Percentiles rank a stretch among this genome's conserved stretches.
Evolutionary conservation across 1,140 invertebrate species (phyloP).

Genomic region (Macrobrachium nipponense): DNA sequence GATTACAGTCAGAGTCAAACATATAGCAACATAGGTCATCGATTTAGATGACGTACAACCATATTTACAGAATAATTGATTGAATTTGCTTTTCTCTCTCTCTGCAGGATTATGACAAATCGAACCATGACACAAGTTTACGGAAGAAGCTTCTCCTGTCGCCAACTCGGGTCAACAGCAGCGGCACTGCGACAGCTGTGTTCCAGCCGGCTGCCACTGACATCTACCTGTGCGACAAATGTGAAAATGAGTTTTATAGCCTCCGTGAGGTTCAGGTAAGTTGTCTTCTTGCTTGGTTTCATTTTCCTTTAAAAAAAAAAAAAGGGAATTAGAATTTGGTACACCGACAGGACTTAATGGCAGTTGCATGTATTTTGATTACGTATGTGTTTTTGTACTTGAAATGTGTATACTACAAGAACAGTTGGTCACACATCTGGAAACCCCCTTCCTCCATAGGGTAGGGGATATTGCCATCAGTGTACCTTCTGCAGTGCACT

Average conservation of each 20-base stretch:
- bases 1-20: no score
- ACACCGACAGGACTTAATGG: not conserved
- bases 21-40: no score
- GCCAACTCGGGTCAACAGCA: not conserved
- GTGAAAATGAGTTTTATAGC: constrained; percentile 75
- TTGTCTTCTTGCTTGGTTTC: not conserved
- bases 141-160: constrained; percentile 45
- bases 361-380: no score
- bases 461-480: no score
- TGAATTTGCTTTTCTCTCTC: not conserved
- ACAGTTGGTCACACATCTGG: no score
- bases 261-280: constrained; percentile 73
- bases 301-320: not conserved
- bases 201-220: constrained; percentile 74
- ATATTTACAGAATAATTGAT: not conserved
- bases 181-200: constrained; percentile 67
- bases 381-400: no score
- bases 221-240: constrained; percentile 81
- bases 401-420: no score
- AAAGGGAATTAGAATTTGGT: not conserved
- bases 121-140: constrained; percentile 2
- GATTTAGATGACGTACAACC: no score
- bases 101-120: constrained; percentile 50
- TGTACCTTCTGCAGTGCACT: no score
- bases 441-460: no score